Evolutionary conservation across 1,140 invertebrate genomes (phyloP), one percentile per base, ranked within the genome.

Genomic region (Drosophila mayri): DNA sequence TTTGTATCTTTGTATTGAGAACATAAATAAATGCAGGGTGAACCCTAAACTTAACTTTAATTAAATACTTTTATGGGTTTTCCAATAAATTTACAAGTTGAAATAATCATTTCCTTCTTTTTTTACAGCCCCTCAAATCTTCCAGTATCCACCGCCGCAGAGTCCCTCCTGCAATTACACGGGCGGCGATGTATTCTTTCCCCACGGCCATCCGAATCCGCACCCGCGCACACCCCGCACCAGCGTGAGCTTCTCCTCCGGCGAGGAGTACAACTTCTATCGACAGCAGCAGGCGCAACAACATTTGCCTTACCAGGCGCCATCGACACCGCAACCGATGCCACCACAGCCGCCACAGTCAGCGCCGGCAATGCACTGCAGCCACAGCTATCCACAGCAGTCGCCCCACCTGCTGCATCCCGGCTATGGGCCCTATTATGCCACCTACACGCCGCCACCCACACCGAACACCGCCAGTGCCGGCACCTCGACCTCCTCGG

Each of bases 121-220:
- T 1, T 79, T 79, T 91, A 30, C 76, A 92, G 92, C 81, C 60
- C 66, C 92, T 10, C 90, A 91, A 49, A 82, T 91, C 64, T 92
- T 92, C 37, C 91, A 92, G 66, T 92, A 92, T 64, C 92, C 92
- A 38, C 78, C 90, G 62, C 91, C 91, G 59, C 87, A 88, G 40
- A 92, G 92, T 60, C 92, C 91, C 35, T 92, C 90, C 6, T 92
- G 91, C 61, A 81, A 79, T 58, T 92, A 82, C 59, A 74, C 66
- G 9, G 77, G 74, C 49, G 81, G 79, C 44, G 92, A 92, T 64
- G 58, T 92, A 4, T 92, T 92, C 67, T 92, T 92, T 57, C 79
- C 91, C 46, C 87, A 74, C 50, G 78, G 84, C 25, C 77, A 76
- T 7, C 66, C 73, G 14, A 40, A 55, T 25, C 59, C 64, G 54